Conservation (phyloP, 2,113 vertebrate genomes). For the Sula dactylatra region DNA sequence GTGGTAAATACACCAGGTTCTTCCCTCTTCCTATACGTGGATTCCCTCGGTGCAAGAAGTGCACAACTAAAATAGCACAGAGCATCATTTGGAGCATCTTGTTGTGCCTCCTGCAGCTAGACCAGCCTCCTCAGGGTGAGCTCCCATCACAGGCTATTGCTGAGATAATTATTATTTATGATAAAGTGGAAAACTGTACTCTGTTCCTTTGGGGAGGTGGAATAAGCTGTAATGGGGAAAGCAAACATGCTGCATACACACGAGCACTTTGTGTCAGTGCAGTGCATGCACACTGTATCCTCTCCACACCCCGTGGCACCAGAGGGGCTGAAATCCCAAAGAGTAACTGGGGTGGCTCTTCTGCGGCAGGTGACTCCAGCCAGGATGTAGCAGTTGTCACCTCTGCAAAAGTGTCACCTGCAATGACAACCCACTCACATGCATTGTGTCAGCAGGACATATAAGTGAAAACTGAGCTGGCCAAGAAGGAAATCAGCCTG, state of each 20-base stretch:
- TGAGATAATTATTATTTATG: constrained; percentile 13
- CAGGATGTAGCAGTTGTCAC: neutral
- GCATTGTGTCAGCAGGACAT: neutral
- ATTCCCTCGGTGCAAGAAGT: neutral
- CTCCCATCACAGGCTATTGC: neutral
- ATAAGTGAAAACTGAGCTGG: neutral
- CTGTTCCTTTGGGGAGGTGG: neutral
- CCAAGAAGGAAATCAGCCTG: neutral
- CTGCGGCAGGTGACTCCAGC: neutral
- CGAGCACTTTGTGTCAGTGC: neutral
- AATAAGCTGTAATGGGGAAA: neutral
- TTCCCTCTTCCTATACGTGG: neutral
- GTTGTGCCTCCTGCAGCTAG: neutral
- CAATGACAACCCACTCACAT: neutral
- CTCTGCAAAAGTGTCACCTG: neutral
- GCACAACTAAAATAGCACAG: neutral
- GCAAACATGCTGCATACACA: neutral
- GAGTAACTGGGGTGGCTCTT: neutral
- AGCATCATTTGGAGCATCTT: neutral
- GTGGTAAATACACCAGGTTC: neutral
- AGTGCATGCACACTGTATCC: too few species aligned
- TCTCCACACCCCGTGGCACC: fast-evolving
- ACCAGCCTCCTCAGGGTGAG: neutral
- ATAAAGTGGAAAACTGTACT: neutral
- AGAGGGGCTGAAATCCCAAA: neutral